A percentile compares a stretch with the other conserved stretches of the same genome.
Evolutionary conservation across 2,113 vertebrate species (phyloP).

Genomic region (Neoarius graeffei): DNA sequence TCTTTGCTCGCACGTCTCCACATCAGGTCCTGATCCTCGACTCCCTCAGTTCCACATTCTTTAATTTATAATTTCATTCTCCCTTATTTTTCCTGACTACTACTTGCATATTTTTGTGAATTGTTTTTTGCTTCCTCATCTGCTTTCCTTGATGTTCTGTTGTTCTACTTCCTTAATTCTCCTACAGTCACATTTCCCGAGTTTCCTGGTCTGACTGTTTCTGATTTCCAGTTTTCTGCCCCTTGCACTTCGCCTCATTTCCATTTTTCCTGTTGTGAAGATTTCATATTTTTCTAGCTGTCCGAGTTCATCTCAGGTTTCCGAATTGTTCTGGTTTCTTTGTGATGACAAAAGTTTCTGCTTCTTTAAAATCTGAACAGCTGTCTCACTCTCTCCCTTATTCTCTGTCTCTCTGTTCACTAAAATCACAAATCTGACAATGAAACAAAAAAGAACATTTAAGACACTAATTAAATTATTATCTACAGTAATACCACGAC

Average conservation of each 20-base stretch:
- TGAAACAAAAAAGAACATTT: not conserved
- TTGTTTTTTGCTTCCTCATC: not conserved
- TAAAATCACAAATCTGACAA: not conserved
- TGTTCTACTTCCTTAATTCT: not conserved
- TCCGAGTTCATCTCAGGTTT: not conserved
- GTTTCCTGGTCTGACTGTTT: no score
- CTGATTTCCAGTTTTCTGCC: not conserved
- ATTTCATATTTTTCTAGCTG: not conserved
- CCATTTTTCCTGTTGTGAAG: not conserved
- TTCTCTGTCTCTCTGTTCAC: not conserved
- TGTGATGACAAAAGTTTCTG: not conserved
- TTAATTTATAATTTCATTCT: not conserved
- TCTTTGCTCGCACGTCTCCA: no score
- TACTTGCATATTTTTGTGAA: no score
- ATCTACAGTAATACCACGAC: not conserved
- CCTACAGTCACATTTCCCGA: not conserved
- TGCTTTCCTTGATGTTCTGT: not conserved
- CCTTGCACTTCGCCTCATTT: not conserved
- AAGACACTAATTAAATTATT: not conserved
- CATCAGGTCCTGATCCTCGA: no score
- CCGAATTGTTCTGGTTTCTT: not conserved
- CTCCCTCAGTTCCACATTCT: not conserved
- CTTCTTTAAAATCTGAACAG: not conserved
- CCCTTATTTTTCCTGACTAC: not conserved
- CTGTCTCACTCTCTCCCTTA: not conserved